phyloP scores from a whole-genome alignment of 2,888 invertebrate species.

The Balanococcus diminutus region DNA sequence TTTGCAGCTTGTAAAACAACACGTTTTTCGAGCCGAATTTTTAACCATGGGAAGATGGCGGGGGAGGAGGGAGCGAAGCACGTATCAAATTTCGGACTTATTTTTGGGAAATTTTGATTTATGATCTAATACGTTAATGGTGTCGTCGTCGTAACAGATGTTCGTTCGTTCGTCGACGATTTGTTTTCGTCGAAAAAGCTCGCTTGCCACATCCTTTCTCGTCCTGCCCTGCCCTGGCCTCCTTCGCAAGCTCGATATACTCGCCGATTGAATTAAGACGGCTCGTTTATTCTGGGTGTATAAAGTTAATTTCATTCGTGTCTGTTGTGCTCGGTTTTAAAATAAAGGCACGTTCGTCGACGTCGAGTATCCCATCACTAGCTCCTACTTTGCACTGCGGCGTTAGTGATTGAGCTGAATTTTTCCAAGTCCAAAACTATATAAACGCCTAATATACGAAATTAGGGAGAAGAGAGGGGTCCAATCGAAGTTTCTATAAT shows the following conservation, averaged over 20 bases:
- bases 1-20: background rate
- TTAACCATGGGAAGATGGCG: background rate
- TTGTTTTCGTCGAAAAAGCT: background rate
- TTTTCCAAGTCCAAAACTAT: too few species aligned
- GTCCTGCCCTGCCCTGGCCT: background rate
- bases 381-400: too few species aligned
- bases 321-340: too few species aligned
- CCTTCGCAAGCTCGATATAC: background rate
- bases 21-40: background rate
- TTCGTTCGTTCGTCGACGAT: background rate
- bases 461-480: too few species aligned
- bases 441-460: too few species aligned
- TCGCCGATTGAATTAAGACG: background rate
- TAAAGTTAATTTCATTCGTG: background rate
- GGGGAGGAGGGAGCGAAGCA: background rate
- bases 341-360: too few species aligned
- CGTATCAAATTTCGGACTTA: conserved; percentile 3
- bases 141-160: conserved; percentile 22
- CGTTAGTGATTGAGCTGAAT: too few species aligned
- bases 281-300: background rate
- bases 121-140: conserved; percentile 26
- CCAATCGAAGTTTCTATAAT: too few species aligned
- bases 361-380: too few species aligned
- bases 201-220: background rate
- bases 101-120: conserved; percentile 30